Base-by-base conservation (phyloP, 37 sponge, comb jelly and placozoan species). In the Spongilla lacustris region DNA sequence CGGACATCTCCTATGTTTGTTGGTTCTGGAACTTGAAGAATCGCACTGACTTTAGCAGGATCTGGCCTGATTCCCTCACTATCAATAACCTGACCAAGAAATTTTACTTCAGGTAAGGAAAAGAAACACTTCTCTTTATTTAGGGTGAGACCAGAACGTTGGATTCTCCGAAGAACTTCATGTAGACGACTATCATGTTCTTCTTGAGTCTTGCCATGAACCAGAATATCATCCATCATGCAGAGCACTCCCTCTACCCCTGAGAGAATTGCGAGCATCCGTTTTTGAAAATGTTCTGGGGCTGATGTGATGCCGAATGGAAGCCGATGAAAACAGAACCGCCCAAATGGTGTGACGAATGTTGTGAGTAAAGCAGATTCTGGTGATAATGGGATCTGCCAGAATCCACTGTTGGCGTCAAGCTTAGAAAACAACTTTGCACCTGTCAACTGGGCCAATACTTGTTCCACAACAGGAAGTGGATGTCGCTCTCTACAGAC, bases 271-370 rank as follows among this genome's bases (percentile, higher is more conserved):
- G 72, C 74, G 22, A 66, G 31, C 87, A 80, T 87, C 34, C 68
- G 24, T 68, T 75, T 41, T 32, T 87, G 87, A 71, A 87, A 87
- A 30, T 87, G 76, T 28, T 87, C 87, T 31, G 87, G 87, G 29
- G 81, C 87, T 13, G 87, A 81, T 71, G 79, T 85, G n/a, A 85
- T 78, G 17, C 87, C 81, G 50, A 90, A 91, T 8, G 87, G 91
- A 24, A 80, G 26, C 21, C 87, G 23, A 68, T 77, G 74, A 50
- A 86, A 91, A 31, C 80, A 68, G 33, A 79, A 91, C 66, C 86
- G 77, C 30, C 91, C 91, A 32, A 90, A 79, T 4, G 81, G 85
- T 14, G 91, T 90, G 19, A 86, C 86, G 36, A 91, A 91, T 11
- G 87, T 91, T 58, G 90, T 89, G 66, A 91, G 84, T 37, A 48